A percentile compares a stretch with the other conserved stretches of the same genome.
phyloP scores from a whole-genome alignment of 2,797 vertebrate genomes.

The Hippoglossus hippoglossus region DNA sequence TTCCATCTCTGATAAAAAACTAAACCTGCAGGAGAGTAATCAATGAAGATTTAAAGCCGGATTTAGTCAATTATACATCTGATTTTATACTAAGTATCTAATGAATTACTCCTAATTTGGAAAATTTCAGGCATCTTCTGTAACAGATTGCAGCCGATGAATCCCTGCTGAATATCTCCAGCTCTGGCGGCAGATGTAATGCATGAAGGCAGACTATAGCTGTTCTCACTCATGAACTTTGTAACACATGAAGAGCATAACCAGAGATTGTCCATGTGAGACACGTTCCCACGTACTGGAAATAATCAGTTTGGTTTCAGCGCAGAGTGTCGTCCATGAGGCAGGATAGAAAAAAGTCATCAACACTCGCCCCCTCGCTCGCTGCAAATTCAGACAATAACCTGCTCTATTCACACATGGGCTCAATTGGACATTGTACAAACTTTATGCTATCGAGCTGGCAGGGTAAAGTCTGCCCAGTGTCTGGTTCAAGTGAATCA shows the following conservation, averaged over 20 bases:
- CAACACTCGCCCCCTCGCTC: neutral
- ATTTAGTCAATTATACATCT: slow-evolving; percentile 8
- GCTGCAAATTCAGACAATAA: neutral
- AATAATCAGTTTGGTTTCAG: neutral
- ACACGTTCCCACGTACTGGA: neutral
- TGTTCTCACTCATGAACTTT: neutral
- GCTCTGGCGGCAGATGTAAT: slow-evolving; percentile 46
- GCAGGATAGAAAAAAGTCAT: neutral
- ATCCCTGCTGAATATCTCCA: slow-evolving; percentile 30
- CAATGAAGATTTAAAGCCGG: neutral
- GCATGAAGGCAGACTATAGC: slow-evolving; percentile 21
- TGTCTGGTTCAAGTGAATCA: neutral
- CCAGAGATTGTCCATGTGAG: neutral
- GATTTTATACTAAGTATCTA: slow-evolving; percentile 22
- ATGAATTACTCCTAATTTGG: slow-evolving; percentile 4
- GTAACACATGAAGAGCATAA: neutral
- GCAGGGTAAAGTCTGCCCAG: neutral
- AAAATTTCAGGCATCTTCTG: slow-evolving; percentile 25
- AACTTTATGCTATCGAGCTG: neutral
- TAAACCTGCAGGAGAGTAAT: neutral
- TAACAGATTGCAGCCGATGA: slow-evolving; percentile 39
- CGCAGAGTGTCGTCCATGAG: too few relatives aligned
- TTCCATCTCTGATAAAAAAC: slow-evolving; percentile 8
- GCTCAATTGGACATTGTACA: neutral
- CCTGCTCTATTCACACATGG: neutral